Conservation (phyloP, 2,888 invertebrate genomes). For the Aporophyla lueneburgensis region DNA sequence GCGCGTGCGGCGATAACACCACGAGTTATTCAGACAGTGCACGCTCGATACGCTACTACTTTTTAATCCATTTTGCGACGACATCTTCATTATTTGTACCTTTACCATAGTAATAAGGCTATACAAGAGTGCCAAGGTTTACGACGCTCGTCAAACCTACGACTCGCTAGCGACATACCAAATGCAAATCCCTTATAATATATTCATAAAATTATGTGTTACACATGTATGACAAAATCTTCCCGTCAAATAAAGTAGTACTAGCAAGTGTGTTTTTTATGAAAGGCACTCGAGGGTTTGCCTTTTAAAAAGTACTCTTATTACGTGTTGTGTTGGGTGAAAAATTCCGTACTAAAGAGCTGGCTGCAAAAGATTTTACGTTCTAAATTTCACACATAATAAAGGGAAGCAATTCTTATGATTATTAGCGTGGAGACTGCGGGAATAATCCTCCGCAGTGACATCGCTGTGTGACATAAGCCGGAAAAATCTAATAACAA, state of each 20-base stretch:
- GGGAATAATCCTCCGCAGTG: conserved; percentile 89
- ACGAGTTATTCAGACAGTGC: conserved; percentile 88
- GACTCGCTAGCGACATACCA: conserved; percentile 70
- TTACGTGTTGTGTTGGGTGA: conserved; percentile 68
- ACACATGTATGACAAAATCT: conserved; percentile 84
- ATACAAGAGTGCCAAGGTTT: conserved; percentile 66
- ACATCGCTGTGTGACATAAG: conserved; percentile 89
- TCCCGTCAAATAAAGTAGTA: conserved; percentile 80
- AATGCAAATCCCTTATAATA: conserved; percentile 84
- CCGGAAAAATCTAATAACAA: conserved; percentile 91
- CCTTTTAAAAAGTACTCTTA: conserved; percentile 75
- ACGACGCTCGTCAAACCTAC: conserved; percentile 71
- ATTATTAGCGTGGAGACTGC: conserved; percentile 90
- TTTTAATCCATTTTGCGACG: conserved; percentile 87
- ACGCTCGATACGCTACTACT: conserved; percentile 86
- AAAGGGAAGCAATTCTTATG: conserved; percentile 90
- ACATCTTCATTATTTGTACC: conserved; percentile 89
- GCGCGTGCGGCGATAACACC: conserved; percentile 90
- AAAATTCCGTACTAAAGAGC: conserved; percentile 69
- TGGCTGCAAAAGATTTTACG: conserved; percentile 80
- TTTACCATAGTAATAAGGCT: conserved; percentile 69
- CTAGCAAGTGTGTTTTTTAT: conserved; percentile 81
- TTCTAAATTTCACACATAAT: conserved; percentile 90
- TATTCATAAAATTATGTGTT: conserved; percentile 86
- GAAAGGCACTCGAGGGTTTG: conserved; percentile 71